phyloP scores from a whole-genome alignment of 2,888 invertebrate species.

The Tridacna crocea region DNA sequence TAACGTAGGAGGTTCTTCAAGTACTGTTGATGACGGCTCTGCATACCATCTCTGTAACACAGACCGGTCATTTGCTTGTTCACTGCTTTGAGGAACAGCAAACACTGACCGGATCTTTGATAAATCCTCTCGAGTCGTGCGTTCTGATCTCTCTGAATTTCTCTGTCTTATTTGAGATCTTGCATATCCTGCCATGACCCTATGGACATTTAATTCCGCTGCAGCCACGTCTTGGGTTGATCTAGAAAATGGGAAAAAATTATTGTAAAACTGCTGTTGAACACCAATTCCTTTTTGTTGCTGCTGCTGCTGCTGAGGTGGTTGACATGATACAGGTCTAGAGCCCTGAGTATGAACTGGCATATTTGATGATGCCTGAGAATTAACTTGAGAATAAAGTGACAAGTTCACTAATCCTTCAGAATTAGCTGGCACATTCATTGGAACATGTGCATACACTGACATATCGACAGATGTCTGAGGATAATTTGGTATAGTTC shows the following conservation, averaged over 20 bases:
- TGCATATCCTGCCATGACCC: neutral
- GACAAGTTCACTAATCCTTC: too few species aligned
- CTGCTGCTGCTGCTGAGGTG: neutral
- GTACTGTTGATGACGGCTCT: neutral
- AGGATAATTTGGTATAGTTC: too few species aligned
- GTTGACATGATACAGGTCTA: too few species aligned
- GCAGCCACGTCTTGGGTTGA: neutral
- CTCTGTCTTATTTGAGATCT: neutral
- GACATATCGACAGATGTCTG: too few species aligned
- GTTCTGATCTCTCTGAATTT: neutral
- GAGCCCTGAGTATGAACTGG: too few species aligned
- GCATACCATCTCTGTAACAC: constrained; percentile 6
- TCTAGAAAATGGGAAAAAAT: neutral
- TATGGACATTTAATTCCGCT: neutral
- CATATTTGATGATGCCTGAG: too few species aligned
- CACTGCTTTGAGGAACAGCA: neutral
- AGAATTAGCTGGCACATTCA: too few species aligned
- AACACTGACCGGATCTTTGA: neutral
- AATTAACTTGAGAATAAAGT: too few species aligned
- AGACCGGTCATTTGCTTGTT: constrained; percentile 6
- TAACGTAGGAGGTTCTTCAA: neutral
- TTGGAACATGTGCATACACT: too few species aligned
- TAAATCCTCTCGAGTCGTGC: neutral
- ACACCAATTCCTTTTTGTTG: neutral
- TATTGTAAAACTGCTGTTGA: neutral